Percentiles rank a stretch among this genome's conserved stretches.
phyloP scores from a whole-genome alignment of 2,888 invertebrate genomes.

The Phengaris arion region DNA sequence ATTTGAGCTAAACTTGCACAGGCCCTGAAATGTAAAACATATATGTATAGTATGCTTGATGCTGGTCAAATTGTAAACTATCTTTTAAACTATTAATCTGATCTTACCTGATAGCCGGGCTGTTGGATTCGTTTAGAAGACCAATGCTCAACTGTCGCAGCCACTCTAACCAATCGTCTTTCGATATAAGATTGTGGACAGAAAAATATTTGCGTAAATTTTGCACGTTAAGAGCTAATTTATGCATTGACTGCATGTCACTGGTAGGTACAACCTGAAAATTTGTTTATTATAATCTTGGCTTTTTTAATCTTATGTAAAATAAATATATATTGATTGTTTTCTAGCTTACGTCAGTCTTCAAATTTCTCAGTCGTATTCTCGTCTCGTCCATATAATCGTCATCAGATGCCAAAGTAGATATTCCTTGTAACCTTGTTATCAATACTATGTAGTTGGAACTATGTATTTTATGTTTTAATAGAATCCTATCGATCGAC shows the following conservation, averaged over 20 bases:
- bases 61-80: neutral
- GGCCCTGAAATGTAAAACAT: constrained; percentile 77
- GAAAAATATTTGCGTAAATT: constrained; percentile 94
- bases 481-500: constrained; percentile 90
- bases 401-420: constrained; percentile 87
- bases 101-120: constrained; percentile 88
- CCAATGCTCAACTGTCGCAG: constrained; percentile 93
- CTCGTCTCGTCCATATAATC: constrained; percentile 84
- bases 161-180: constrained; percentile 99
- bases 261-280: constrained; percentile 56
- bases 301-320: no score
- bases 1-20: constrained; percentile 95
- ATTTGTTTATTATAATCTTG: neutral
- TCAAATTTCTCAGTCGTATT: constrained; percentile 83
- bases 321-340: neutral
- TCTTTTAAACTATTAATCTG: neutral
- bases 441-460: constrained; percentile 89
- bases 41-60: constrained; percentile 1
- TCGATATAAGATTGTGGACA: constrained; percentile 91
- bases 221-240: constrained; percentile 87
- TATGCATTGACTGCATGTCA: constrained; percentile 84
- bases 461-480: constrained; percentile 89
- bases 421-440: constrained; percentile 85
- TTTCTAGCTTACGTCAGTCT: constrained; percentile 80
- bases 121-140: constrained; percentile 95